phyloP scores from a whole-genome alignment of 2,888 invertebrate genomes.

The Pollenia labialis region DNA sequence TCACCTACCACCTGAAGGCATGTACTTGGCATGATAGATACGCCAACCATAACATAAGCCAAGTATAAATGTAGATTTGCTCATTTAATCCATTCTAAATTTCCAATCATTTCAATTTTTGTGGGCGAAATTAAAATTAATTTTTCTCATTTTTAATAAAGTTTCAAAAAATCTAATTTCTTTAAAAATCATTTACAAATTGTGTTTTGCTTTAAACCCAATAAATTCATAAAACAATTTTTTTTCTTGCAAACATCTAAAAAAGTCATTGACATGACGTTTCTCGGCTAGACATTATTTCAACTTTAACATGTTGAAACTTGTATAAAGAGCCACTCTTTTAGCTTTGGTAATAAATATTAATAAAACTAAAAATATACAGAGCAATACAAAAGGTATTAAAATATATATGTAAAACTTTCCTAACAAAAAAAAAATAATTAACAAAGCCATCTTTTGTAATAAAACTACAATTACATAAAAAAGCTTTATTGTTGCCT shows the following conservation, averaged over 20 bases:
- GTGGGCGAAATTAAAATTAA: too few species aligned
- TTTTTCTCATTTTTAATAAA: too few species aligned
- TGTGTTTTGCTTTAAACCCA: too few species aligned
- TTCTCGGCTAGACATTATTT: conserved; percentile 17
- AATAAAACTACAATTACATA: conserved; percentile 40
- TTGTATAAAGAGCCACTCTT: conserved; percentile 6
- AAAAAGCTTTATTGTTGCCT: conserved; percentile 27
- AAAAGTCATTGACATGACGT: conserved; percentile 36
- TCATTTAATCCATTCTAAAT: too few species aligned
- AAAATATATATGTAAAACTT: not conserved
- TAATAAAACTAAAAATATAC: conserved; percentile 15
- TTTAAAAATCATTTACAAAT: too few species aligned
- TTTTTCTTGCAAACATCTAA: not conserved
- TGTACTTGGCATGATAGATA: too few species aligned
- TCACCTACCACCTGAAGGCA: too few species aligned
- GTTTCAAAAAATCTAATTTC: too few species aligned
- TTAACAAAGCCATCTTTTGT: conserved; percentile 33
- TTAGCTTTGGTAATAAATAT: conserved; percentile 24
- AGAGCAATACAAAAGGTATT: not conserved
- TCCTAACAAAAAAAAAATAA: conserved; percentile 24
- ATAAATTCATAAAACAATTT: too few species aligned
- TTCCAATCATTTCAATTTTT: too few species aligned
- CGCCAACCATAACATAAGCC: too few species aligned
- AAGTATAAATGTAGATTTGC: too few species aligned
- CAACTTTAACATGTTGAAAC: conserved; percentile 11